These are phyloP conservation scores for Pyralis farinalis DNA, from an alignment of 2,888 invertebrate species.

Conservation along the genomic window DNA sequence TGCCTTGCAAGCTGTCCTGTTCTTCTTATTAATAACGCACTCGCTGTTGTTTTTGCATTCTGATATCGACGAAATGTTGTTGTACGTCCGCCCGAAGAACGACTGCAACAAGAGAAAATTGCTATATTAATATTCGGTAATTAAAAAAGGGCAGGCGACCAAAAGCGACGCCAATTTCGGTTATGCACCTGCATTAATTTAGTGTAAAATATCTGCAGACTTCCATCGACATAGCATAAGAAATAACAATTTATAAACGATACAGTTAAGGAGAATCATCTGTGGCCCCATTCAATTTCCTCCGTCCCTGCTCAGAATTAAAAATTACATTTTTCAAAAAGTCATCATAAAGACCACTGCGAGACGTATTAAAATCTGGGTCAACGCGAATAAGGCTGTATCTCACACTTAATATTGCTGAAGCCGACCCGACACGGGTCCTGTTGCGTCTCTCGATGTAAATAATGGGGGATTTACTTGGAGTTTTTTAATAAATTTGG, in stretches of 20 bases:
- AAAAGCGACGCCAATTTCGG: slow-evolving; percentile 53
- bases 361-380: slow-evolving; percentile 68
- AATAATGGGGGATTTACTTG: slow-evolving; percentile 70
- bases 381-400: slow-evolving; percentile 69
- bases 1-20: slow-evolving; percentile 95
- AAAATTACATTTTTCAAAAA: slow-evolving; percentile 79
- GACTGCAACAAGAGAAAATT: slow-evolving; percentile 86
- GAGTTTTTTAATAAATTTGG: slow-evolving; percentile 69
- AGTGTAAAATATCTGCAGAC: slow-evolving; percentile 69
- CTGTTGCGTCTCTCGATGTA: slow-evolving; percentile 62
- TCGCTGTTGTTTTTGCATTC: slow-evolving; percentile 96
- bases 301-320: slow-evolving; percentile 61
- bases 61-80: slow-evolving; percentile 92
- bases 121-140: slow-evolving; percentile 46
- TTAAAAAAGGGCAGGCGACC: slow-evolving; percentile 47
- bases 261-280: slow-evolving; percentile 70
- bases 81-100: slow-evolving; percentile 95
- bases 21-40: slow-evolving; percentile 96
- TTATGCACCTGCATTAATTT: slow-evolving; percentile 62
- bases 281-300: slow-evolving; percentile 55
- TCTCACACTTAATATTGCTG: slow-evolving; percentile 76
- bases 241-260: slow-evolving; percentile 72
- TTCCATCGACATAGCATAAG: slow-evolving; percentile 66
- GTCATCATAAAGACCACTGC: slow-evolving; percentile 74
- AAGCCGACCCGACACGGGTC: slow-evolving; percentile 49